Evolutionary conservation across 2,113 vertebrate genomes (phyloP).

Genomic region (Rhinolophus ferrumequinum): DNA sequence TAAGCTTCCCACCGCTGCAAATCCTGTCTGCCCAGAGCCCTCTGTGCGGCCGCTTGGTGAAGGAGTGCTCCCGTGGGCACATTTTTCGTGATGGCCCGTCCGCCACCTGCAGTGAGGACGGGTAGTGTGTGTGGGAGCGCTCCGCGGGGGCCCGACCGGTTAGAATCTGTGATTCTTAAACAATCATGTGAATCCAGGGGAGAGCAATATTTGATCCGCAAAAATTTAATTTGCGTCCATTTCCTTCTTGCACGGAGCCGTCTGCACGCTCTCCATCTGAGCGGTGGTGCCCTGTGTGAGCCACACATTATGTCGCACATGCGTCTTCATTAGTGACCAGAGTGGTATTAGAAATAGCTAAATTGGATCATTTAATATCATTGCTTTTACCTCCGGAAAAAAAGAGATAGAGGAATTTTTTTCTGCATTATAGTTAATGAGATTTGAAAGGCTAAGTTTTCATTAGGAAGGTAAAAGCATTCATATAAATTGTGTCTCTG

Average conservation of each 20-base stretch:
- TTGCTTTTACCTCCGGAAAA: constrained; percentile 49
- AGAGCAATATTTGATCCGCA: not conserved
- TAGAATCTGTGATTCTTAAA: not conserved
- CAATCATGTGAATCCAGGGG: not conserved
- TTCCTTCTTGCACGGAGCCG: not conserved
- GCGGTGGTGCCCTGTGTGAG: not conserved
- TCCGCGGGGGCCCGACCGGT: not conserved
- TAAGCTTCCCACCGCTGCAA: not conserved
- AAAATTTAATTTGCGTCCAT: not conserved
- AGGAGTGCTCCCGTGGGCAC: not conserved
- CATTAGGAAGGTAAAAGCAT: constrained; percentile 46
- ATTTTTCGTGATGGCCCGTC: not conserved
- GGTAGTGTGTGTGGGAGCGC: fast-evolving
- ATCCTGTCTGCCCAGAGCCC: not conserved
- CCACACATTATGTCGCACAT: not conserved
- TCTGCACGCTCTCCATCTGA: not conserved
- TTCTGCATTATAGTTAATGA: constrained; percentile 55
- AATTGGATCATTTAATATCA: constrained; percentile 65
- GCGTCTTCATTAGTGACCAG: constrained; percentile 52
- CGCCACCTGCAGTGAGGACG: not conserved
- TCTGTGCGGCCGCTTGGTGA: not conserved
- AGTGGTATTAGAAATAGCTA: constrained; percentile 24
- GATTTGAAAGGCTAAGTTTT: constrained; percentile 68
- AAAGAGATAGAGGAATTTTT: constrained; percentile 53
- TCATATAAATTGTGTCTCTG: not conserved